These are phyloP conservation scores for Aphrophora alni DNA, from an alignment of 2,888 invertebrate species.

Conservation along the genomic window DNA sequence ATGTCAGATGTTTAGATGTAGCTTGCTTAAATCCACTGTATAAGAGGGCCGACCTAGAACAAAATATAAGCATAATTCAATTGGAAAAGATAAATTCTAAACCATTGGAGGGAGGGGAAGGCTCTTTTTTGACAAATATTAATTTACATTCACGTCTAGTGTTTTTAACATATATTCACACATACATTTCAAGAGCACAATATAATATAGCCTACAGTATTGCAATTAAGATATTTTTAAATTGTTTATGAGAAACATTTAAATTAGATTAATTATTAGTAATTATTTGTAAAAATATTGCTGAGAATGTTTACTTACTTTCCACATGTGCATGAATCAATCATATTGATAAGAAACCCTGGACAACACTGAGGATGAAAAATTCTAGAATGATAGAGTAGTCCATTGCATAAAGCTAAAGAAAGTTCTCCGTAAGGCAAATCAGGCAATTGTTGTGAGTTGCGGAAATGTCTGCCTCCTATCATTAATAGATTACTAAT, in stretches of 20 bases:
- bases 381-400: background rate
- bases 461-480: background rate
- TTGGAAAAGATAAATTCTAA: too few relatives aligned
- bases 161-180: too few relatives aligned
- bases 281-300: too few relatives aligned
- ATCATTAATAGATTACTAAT: slow-evolving; percentile 36
- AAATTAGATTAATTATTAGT: too few relatives aligned
- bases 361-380: background rate
- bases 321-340: background rate
- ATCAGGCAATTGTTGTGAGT: background rate
- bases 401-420: background rate
- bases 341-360: background rate
- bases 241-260: too few relatives aligned
- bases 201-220: too few relatives aligned
- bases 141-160: too few relatives aligned
- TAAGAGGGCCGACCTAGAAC: background rate
- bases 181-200: too few relatives aligned
- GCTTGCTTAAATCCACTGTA: background rate
- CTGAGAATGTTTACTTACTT: background rate
- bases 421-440: background rate
- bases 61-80: too few relatives aligned
- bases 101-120: too few relatives aligned
- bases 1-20: background rate
- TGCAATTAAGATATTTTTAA: too few relatives aligned
- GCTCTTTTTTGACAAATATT: too few relatives aligned